phyloP scores from a whole-genome alignment of 2,888 invertebrate genomes.

The Meteorus cinctellus region DNA sequence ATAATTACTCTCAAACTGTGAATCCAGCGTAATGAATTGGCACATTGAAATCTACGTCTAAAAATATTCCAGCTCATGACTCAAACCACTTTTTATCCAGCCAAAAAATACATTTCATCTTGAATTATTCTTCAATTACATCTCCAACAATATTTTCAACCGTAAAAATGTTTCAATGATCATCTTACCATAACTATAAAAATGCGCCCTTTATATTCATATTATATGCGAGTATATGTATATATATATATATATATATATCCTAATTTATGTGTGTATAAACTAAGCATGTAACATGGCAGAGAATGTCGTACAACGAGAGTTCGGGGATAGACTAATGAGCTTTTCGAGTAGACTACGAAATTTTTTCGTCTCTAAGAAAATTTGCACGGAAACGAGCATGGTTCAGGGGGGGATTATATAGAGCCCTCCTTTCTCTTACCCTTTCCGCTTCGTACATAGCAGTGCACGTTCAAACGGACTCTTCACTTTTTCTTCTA shows the following conservation, averaged over 20 bases:
- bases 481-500: slow-evolving; percentile 37
- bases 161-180: neutral
- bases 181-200: neutral
- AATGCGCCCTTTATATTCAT: neutral
- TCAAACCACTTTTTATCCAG: no score
- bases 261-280: neutral
- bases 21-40: no score
- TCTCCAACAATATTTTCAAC: neutral
- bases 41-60: no score
- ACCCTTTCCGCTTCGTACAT: neutral
- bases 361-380: slow-evolving; percentile 38
- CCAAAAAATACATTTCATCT: no score
- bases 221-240: neutral
- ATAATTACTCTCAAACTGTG: no score
- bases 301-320: neutral
- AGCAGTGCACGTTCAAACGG: slow-evolving; percentile 43
- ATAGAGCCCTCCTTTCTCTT: slow-evolving; percentile 41
- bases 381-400: slow-evolving; percentile 55
- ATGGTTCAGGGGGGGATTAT: slow-evolving; percentile 19
- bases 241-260: neutral
- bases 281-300: slow-evolving; percentile 11
- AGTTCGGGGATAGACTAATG: slow-evolving; percentile 21
- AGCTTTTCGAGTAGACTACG: slow-evolving; percentile 37
- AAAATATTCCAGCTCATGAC: no score
- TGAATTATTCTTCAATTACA: neutral